phyloP scores from a whole-genome alignment of 2,888 invertebrate genomes.

The Tetragonisca angustula region DNA sequence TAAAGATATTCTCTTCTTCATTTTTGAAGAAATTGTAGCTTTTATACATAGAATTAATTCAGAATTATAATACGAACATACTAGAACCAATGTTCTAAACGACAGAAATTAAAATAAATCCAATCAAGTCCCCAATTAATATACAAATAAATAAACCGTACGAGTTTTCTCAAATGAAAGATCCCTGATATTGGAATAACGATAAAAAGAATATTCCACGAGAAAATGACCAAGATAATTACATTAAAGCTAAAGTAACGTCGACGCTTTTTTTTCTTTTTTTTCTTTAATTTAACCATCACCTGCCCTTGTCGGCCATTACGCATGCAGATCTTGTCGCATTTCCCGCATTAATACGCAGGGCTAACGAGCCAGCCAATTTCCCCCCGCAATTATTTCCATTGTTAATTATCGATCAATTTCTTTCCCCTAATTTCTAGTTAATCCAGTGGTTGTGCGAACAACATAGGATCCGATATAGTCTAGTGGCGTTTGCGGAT shows the following conservation, averaged over 20 bases:
- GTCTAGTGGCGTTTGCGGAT: conserved; percentile 35
- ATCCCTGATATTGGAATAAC: not conserved
- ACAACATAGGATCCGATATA: conserved; percentile 9
- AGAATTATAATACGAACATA: no score
- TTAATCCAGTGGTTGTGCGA: not conserved
- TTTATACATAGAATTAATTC: no score
- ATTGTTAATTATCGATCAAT: conserved; percentile 50
- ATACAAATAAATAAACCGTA: not conserved
- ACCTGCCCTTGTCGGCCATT: conserved; percentile 27
- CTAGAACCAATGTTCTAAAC: no score
- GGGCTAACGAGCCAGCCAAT: conserved; percentile 38
- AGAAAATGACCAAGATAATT: not conserved
- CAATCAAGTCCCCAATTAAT: no score
- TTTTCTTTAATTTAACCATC: conserved; percentile 11
- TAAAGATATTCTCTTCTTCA: no score
- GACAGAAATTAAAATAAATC: no score
- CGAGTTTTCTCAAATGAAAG: not conserved
- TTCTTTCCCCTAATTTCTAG: conserved; percentile 19
- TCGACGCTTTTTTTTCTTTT: not conserved
- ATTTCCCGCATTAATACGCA: conserved; percentile 53
- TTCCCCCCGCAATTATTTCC: conserved; percentile 28
- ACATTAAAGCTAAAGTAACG: not conserved
- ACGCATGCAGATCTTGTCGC: conserved; percentile 56
- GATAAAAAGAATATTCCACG: not conserved
- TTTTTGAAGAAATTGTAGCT: no score